Evolutionary conservation across 2,888 invertebrate species (phyloP).

Genomic region (Leucozona laternaria): DNA sequence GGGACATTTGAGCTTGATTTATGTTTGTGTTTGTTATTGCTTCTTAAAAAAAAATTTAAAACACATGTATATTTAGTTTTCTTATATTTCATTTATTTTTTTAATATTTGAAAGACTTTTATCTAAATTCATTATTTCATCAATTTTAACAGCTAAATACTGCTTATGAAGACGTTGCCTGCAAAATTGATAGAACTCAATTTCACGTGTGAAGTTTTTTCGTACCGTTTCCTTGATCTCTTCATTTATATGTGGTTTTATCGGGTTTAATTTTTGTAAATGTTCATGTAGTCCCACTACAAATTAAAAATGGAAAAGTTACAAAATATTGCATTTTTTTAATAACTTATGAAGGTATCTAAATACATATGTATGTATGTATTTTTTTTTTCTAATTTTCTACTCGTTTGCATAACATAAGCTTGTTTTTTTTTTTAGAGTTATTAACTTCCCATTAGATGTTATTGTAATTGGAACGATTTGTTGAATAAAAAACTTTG

Average conservation of each 20-base stretch:
- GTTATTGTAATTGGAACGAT: too few relatives aligned
- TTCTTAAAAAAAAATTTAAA: too few relatives aligned
- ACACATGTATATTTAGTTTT: too few relatives aligned
- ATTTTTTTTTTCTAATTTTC: background rate
- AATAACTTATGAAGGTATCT: too few relatives aligned
- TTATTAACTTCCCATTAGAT: too few relatives aligned
- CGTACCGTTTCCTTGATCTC: slow-evolving; percentile 92
- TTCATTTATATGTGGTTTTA: slow-evolving; percentile 93
- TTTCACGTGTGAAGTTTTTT: slow-evolving; percentile 93
- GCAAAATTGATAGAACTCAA: slow-evolving; percentile 97
- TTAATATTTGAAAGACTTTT: slow-evolving; percentile 32
- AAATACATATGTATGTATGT: background rate
- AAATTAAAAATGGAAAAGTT: slow-evolving; percentile 53
- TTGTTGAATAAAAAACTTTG: too few relatives aligned
- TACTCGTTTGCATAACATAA: too few relatives aligned
- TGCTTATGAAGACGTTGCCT: slow-evolving; percentile 92
- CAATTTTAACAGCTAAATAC: slow-evolving; percentile 87
- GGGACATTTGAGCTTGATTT: too few relatives aligned
- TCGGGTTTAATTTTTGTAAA: slow-evolving; percentile 92
- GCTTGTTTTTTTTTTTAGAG: too few relatives aligned
- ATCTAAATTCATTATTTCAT: slow-evolving; percentile 76
- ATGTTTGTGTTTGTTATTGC: too few relatives aligned
- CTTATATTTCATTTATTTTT: slow-evolving; percentile 20
- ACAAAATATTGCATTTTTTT: background rate
- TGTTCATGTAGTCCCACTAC: slow-evolving; percentile 82